Percentiles rank a stretch among this genome's conserved stretches.
These are phyloP conservation scores for Polymixis lichenea DNA, from an alignment of 2,888 invertebrate genomes.

Conservation along the genomic window DNA sequence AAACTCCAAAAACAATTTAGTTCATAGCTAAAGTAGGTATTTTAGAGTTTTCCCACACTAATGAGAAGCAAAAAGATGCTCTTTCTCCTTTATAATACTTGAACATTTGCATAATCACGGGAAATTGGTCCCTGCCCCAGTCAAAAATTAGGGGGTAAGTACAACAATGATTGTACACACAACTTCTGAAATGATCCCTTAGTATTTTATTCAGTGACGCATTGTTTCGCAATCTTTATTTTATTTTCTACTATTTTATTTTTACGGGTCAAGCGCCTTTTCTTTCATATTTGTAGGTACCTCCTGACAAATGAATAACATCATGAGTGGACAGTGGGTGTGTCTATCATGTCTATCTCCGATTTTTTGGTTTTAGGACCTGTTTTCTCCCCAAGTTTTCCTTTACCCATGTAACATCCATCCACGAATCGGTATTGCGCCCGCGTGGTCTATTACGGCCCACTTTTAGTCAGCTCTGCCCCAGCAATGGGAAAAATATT, in stretches of 20 bases:
- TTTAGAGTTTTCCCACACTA: constrained; percentile 2
- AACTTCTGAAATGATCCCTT: constrained; percentile 1
- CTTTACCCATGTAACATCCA: background rate
- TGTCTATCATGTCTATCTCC: background rate
- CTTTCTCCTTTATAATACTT: constrained; percentile 6
- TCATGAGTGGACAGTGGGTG: background rate
- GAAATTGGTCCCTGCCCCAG: constrained; percentile 32
- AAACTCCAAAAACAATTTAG: background rate
- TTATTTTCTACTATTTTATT: background rate
- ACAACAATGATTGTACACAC: constrained; percentile 2
- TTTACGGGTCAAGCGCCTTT: background rate
- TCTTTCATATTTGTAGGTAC: background rate
- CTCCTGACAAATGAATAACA: background rate
- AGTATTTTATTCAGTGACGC: background rate
- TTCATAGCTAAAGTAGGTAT: background rate
- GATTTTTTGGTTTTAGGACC: background rate
- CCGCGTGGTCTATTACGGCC: too few relatives aligned
- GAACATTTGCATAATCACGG: constrained; percentile 38
- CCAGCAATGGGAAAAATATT: too few relatives aligned
- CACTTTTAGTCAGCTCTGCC: too few relatives aligned
- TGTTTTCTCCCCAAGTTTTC: too few relatives aligned
- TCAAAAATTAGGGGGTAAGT: constrained; percentile 28
- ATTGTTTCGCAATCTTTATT: background rate
- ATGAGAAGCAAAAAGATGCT: constrained; percentile 14
- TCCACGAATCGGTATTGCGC: too few relatives aligned